Percentiles rank a stretch among this genome's conserved stretches.
These are phyloP conservation scores for Drosophila rufa DNA, from an alignment of 1,140 invertebrate genomes.

Conservation along the genomic window DNA sequence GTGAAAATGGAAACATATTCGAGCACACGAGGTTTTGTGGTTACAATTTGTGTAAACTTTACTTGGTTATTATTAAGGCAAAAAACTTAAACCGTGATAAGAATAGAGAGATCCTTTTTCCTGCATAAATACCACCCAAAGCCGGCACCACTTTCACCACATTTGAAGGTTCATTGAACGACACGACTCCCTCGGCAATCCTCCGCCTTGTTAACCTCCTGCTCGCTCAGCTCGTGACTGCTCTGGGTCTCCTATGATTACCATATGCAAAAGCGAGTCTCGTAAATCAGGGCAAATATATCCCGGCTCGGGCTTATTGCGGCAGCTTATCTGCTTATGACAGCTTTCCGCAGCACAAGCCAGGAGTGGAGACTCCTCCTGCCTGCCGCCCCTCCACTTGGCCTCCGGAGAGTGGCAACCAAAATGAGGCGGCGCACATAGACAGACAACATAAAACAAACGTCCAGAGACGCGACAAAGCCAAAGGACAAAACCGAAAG, in stretches of 20 bases:
- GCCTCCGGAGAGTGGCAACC: background rate
- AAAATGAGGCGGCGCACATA: constrained; percentile 67
- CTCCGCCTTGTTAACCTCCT: background rate
- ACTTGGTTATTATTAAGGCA: background rate
- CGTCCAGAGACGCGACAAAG: constrained; percentile 71
- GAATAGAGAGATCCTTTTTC: background rate
- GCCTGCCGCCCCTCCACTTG: background rate
- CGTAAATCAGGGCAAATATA: constrained; percentile 85
- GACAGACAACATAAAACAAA: constrained; percentile 79
- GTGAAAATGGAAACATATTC: background rate
- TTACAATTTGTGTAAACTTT: background rate
- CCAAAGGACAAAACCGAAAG: constrained; percentile 73
- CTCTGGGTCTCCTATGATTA: constrained; percentile 62
- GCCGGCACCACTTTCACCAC: constrained; percentile 8
- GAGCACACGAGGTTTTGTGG: background rate
- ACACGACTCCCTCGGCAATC: constrained; percentile 19
- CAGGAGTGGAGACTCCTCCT: constrained; percentile 2
- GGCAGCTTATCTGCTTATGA: constrained; percentile 85
- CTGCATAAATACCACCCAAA: background rate
- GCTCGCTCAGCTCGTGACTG: constrained; percentile 6
- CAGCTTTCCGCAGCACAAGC: constrained; percentile 75
- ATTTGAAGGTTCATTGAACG: constrained; percentile 72
- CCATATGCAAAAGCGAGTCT: constrained; percentile 84
- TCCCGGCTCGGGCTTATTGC: constrained; percentile 83
- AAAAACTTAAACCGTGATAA: background rate